Base-by-base conservation (phyloP, 2,888 invertebrate species). In the Cordylochernes scorpioides region DNA sequence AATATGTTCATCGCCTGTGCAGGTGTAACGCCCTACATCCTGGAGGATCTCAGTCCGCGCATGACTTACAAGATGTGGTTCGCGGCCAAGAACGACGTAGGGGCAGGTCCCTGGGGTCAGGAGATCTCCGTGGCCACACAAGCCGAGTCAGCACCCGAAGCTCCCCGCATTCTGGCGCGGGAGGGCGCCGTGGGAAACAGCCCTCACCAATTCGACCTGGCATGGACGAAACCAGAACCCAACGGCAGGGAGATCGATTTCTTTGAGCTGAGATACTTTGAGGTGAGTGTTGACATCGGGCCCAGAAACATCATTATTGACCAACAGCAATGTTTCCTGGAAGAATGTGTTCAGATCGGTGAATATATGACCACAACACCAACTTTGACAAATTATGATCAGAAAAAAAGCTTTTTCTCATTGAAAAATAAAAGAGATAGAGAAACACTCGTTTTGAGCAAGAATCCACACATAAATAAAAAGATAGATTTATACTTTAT, bases 221-320 rank as follows among this genome's bases (percentile, higher is more conserved):
- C 68, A 47, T 84, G 82, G 82, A 67, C 65, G 45, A 66, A 71
- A 28, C 80, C 82, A 0, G 67, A 70, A 28, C 73, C 82, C 49
- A 84, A 84, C 53, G 84, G 84, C 6, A 77, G 77, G 54, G 71
- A 69, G 15, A 80, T 84, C 46, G 71, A 74, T 49, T 61, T 60
- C 51, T 84, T 80, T 53, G 63, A 68, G 51, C 63, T 84, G 39
- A 66, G 62, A 49, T 74, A 68, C 53, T 78, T 77, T 51, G 66
- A 68, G 49, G 74, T 77, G 60, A 66, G 6, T 22, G 12, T 22
- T 2, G 5, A 5, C 6, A n/a, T n/a, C n/a, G n/a, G n/a, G n/a
- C n/a, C n/a, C n/a, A n/a, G n/a, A n/a, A n/a, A n/a, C n/a, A n/a
- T n/a, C n/a, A n/a, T n/a, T n/a, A n/a, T n/a, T n/a, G n/a, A n/a